Conservation (phyloP, 1,140 invertebrate species). For the Drosophila parvula region DNA sequence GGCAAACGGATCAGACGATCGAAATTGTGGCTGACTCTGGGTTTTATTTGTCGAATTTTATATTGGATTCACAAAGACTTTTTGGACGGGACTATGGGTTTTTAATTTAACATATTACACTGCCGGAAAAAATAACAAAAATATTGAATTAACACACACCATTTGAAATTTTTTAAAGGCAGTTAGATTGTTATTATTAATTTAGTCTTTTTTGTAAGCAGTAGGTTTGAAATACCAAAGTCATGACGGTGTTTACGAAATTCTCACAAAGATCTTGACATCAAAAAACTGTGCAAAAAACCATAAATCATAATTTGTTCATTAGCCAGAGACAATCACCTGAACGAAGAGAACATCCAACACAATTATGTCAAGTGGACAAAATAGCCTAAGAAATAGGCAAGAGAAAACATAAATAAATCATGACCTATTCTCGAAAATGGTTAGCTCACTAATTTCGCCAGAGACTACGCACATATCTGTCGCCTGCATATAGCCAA, state of each 20-base stretch:
- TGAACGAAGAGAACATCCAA: conserved; percentile 56
- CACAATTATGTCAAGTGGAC: conserved; percentile 69
- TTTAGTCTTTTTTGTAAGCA: not conserved
- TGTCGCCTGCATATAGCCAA: conserved; percentile 22
- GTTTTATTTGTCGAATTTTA: conserved; percentile 26
- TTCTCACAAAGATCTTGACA: conserved; percentile 3
- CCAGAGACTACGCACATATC: conserved; percentile 36
- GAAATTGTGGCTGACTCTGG: conserved; percentile 12
- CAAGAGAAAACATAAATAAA: conserved; percentile 59
- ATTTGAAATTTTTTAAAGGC: not conserved
- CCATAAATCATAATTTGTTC: conserved; percentile 51
- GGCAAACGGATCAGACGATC: conserved; percentile 29
- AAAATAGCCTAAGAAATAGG: conserved; percentile 42
- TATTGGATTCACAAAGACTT: conserved; percentile 46
- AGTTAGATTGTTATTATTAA: too few relatives aligned
- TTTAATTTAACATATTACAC: conserved; percentile 75
- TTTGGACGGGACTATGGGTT: conserved; percentile 43
- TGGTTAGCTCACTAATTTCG: conserved; percentile 39
- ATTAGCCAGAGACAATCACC: conserved; percentile 59
- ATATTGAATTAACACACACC: conserved; percentile 4
- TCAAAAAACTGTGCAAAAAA: conserved; percentile 25
- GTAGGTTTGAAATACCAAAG: not conserved
- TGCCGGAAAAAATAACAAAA: conserved; percentile 23
- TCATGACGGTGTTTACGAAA: not conserved
- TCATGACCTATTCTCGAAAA: conserved; percentile 73